Conservation (phyloP, 2,888 invertebrate genomes). For the Uropetala carovei region DNA sequence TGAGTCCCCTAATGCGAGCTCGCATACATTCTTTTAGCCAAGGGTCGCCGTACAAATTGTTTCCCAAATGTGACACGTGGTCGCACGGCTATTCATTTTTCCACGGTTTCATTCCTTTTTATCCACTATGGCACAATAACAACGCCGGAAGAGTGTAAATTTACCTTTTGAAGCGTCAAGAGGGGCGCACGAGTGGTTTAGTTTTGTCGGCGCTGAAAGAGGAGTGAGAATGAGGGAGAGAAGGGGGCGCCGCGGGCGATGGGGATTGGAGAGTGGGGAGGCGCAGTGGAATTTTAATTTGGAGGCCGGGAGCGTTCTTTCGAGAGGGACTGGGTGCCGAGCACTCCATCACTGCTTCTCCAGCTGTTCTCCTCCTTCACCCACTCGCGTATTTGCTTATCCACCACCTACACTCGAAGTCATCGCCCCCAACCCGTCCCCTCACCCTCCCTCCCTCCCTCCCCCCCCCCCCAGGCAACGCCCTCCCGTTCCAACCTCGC, state of each 20-base stretch:
- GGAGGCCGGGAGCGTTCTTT: constrained; percentile 33
- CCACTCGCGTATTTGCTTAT: neutral
- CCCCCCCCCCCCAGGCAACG: no score
- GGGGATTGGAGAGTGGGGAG: neutral
- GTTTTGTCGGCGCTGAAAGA: neutral
- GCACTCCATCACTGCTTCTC: constrained; percentile 57
- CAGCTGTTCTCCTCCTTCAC: constrained; percentile 41
- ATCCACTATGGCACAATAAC: constrained; percentile 59
- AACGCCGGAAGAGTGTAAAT: constrained; percentile 48
- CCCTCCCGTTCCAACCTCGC: no score
- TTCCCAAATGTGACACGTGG: constrained; percentile 62
- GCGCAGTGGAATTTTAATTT: constrained; percentile 56
- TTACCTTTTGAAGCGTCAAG: constrained; percentile 46
- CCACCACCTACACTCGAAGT: neutral
- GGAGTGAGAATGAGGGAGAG: neutral
- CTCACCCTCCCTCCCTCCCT: neutral
- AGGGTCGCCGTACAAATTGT: constrained; percentile 57
- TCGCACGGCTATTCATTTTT: constrained; percentile 51
- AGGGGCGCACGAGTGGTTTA: constrained; percentile 41
- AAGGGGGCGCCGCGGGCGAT: neutral
- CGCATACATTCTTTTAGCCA: constrained; percentile 47
- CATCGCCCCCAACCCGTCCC: neutral
- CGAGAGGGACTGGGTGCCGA: neutral
- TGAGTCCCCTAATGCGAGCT: constrained; percentile 21
- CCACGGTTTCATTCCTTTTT: constrained; percentile 53